Base-by-base conservation (phyloP, 2,888 invertebrate species). In the Oconnorella tubifera region DNA sequence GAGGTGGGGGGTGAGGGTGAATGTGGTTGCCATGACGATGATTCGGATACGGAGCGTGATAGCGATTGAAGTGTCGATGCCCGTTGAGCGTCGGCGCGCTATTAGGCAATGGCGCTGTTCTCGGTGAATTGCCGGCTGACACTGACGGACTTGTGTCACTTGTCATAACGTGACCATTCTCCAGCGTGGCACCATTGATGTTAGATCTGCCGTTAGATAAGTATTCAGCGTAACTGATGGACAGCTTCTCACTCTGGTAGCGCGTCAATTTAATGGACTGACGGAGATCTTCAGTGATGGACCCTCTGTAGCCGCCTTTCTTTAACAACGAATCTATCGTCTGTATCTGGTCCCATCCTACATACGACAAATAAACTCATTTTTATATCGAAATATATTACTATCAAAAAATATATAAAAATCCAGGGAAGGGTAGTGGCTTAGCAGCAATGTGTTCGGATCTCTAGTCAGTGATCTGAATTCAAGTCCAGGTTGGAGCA, bases 311-410 rank as follows among this genome's bases (percentile, higher is more conserved):
- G 57, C 99, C 99, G 72, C 97, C 98, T 84, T 99, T 99, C 73
- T 96, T 88, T 70, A 99, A 87, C 69, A 99, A 85, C 50, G 97
- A 95, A 84, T 99, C 98, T 78, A 99, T 95, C 31, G 99, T 99
- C 85, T 98, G 96, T 73, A 92, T 88, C 84, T 94, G 93, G 87
- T 98, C 92, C 99, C 99, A 99, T 76, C 97, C 97, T 97, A n/a
- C n/a, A n/a, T n/a, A n/a, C n/a, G n/a, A n/a, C n/a, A n/a, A n/a
- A n/a, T n/a, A n/a, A n/a, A n/a, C n/a, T n/a, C n/a, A n/a, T n/a
- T n/a, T n/a, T n/a, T n/a, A n/a, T n/a, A n/a, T n/a, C n/a, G n/a
- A n/a, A n/a, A n/a, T n/a, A n/a, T n/a, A n/a, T n/a, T n/a, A n/a
- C n/a, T n/a, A n/a, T n/a, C n/a, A n/a, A n/a, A n/a, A n/a, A n/a